These are phyloP conservation scores for Oenanthe oenanthe DNA, from an alignment of 2,113 vertebrate species.

Conservation along the genomic window DNA sequence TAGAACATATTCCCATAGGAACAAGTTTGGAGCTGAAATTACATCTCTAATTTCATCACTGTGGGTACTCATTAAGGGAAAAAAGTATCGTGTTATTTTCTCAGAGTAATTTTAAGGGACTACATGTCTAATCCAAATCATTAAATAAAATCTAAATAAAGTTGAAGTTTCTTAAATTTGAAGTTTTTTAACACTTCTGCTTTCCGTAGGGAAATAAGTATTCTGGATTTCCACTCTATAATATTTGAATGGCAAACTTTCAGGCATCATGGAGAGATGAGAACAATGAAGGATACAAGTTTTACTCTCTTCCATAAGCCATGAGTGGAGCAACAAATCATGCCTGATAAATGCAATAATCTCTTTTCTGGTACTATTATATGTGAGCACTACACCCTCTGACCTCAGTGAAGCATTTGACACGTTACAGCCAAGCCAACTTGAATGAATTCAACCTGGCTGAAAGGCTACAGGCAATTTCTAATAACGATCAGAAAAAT, in stretches of 20 bases:
- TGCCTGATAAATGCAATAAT: not conserved
- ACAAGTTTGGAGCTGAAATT: not conserved
- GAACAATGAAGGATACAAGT: not conserved
- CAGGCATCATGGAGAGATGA: not conserved
- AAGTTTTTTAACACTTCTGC: not conserved
- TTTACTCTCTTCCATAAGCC: not conserved
- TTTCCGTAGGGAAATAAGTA: constrained; percentile 7
- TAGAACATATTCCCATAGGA: not conserved
- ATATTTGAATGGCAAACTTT: constrained; percentile 17
- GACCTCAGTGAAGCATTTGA: not conserved
- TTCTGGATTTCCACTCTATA: not conserved
- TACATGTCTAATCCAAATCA: constrained; percentile 1
- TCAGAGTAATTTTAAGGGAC: not conserved
- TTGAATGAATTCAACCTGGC: not conserved
- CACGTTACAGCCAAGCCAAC: not conserved
- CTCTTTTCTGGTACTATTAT: not conserved
- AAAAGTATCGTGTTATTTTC: constrained; percentile 4
- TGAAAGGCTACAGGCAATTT: not conserved
- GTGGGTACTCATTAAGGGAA: not conserved
- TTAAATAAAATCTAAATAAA: constrained; percentile 1
- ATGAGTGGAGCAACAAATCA: not conserved
- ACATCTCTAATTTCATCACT: constrained; percentile 40
- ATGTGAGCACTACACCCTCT: not conserved
- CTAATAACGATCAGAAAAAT: not conserved
- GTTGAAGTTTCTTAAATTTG: not conserved